A percentile compares a stretch with the other conserved stretches of the same genome.
Evolutionary conservation across 2,797 vertebrate genomes (phyloP).

Genomic region (Sebastes miniatus): DNA sequence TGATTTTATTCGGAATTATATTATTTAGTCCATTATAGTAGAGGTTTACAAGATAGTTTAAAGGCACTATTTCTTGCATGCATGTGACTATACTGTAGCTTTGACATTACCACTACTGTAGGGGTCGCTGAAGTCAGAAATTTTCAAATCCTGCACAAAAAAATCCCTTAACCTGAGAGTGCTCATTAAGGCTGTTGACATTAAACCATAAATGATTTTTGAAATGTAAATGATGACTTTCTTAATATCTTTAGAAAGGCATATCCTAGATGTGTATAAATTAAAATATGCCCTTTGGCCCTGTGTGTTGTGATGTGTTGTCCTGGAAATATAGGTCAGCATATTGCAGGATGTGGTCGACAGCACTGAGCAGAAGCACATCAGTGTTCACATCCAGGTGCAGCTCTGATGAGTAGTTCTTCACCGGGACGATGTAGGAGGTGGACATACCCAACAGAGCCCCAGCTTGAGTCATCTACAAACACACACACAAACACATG

Average conservation of each 20-base stretch:
- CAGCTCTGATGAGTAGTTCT: constrained; percentile 83
- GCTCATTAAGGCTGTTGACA: not conserved
- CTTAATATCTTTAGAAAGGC: not conserved
- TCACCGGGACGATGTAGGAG: constrained; percentile 86
- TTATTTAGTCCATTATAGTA: not conserved
- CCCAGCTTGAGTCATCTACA: constrained; percentile 77
- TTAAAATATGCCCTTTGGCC: not conserved
- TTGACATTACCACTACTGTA: not conserved
- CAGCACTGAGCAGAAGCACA: constrained; percentile 77
- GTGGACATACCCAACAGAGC: constrained; percentile 82
- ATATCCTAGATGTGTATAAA: not conserved
- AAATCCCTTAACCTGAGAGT: not conserved
- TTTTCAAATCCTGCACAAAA: not conserved
- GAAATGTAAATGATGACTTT: not conserved
- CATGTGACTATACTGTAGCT: not conserved
- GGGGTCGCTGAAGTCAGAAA: not conserved
- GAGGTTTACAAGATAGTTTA: not conserved
- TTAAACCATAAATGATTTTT: not conserved
- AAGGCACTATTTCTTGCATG: not conserved
- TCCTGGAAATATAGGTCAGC: constrained; percentile 79
- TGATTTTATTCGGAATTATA: not conserved
- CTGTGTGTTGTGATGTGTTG: not conserved
- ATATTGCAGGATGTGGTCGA: constrained; percentile 83
- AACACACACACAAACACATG: constrained; percentile 9
- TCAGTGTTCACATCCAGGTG: constrained; percentile 76